These are phyloP conservation scores for Sialia sialis DNA, from an alignment of 2,113 vertebrate genomes.

Conservation along the genomic window DNA sequence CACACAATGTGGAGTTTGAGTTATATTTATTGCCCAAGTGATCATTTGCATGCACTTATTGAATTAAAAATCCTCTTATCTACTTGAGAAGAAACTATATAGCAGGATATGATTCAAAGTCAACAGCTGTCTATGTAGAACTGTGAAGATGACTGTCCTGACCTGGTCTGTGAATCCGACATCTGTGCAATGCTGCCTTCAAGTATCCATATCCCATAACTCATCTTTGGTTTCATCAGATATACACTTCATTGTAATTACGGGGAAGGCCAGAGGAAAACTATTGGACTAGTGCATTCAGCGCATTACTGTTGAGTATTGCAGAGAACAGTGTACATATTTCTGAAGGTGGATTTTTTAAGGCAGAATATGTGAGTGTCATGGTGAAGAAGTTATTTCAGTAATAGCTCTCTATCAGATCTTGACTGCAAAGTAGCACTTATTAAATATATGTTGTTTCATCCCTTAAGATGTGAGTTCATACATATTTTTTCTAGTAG, in stretches of 20 bases:
- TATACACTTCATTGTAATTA: neutral
- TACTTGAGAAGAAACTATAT: neutral
- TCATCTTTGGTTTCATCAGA: neutral
- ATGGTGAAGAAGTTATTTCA: neutral
- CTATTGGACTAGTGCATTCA: neutral
- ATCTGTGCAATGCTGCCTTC: neutral
- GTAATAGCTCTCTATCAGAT: neutral
- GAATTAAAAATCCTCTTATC: neutral
- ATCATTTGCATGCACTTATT: neutral
- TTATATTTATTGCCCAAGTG: neutral
- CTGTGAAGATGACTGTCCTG: neutral
- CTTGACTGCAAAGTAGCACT: neutral
- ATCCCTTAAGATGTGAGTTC: neutral
- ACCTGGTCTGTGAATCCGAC: neutral
- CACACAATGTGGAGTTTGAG: neutral
- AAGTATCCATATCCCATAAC: neutral
- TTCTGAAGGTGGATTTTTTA: neutral
- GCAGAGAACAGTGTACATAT: fast-evolving
- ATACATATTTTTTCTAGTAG: neutral
- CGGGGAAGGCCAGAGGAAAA: neutral
- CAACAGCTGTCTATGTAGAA: neutral
- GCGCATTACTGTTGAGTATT: neutral
- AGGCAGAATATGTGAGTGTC: neutral
- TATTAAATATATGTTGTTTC: neutral
- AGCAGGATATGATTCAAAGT: neutral